Evolutionary conservation across 1,140 invertebrate genomes (phyloP).

Genomic region (Drosophila bipectinata): DNA sequence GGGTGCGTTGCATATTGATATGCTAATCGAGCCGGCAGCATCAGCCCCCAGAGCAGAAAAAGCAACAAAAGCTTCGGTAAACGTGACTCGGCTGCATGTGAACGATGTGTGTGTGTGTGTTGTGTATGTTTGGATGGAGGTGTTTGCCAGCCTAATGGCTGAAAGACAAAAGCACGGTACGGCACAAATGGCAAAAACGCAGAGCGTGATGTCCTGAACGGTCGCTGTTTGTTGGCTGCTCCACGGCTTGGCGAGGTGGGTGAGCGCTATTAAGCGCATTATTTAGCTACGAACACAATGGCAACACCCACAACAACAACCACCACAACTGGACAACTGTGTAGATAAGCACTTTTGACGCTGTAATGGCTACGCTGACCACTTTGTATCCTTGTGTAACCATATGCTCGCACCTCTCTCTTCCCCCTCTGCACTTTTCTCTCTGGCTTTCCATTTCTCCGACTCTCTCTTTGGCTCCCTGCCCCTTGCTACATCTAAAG

Average conservation of each 20-base stretch:
- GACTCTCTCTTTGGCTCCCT: constrained; percentile 19
- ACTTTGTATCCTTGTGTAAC: constrained; percentile 55
- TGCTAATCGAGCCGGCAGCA: constrained; percentile 69
- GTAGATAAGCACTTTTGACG: constrained; percentile 71
- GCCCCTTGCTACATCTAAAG: constrained; percentile 58
- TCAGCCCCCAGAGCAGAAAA: constrained; percentile 16
- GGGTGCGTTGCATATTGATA: constrained; percentile 69
- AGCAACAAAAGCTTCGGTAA: constrained; percentile 22
- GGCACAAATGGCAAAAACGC: constrained; percentile 66
- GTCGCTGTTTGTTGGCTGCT: constrained; percentile 1
- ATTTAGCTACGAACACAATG: constrained; percentile 62
- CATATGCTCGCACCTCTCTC: constrained; percentile 25
- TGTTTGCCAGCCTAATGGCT: constrained; percentile 67
- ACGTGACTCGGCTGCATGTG: constrained; percentile 27
- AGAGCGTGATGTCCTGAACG: constrained; percentile 44
- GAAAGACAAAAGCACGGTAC: constrained; percentile 65
- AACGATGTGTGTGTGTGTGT: neutral
- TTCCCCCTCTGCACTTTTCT: constrained; percentile 8
- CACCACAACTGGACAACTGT: constrained; percentile 43
- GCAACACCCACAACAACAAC: constrained; percentile 41
- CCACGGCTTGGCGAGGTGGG: constrained; percentile 48
- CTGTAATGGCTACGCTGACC: constrained; percentile 65
- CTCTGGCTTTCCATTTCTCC: neutral
- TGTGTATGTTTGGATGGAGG: neutral
- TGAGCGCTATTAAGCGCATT: constrained; percentile 77